These are phyloP conservation scores for Anolis apletophallus DNA, from an alignment of 2,797 vertebrate genomes.

Conservation along the genomic window DNA sequence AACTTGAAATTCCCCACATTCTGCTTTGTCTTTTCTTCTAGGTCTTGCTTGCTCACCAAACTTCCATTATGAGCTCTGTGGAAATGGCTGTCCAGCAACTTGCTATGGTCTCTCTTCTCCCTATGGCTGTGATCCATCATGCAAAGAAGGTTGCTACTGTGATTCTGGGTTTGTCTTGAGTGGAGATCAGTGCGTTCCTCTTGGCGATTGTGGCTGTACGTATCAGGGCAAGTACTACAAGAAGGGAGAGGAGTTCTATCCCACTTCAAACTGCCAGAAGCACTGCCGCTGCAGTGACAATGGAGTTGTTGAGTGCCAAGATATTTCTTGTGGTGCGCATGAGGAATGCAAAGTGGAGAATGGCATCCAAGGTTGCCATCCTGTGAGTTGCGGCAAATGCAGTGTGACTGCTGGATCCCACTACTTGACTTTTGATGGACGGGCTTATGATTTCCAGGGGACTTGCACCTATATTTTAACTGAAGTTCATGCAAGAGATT, in stretches of 20 bases:
- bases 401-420: constrained; percentile 61
- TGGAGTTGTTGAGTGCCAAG: constrained; percentile 36
- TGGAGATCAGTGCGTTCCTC: constrained; percentile 78
- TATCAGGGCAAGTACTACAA: constrained; percentile 52
- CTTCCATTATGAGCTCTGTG: constrained; percentile 86
- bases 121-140: constrained; percentile 74
- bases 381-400: constrained; percentile 52
- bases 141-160: constrained; percentile 86
- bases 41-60: constrained; percentile 79
- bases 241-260: constrained; percentile 39
- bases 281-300: constrained; percentile 71
- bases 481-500: constrained; percentile 36
- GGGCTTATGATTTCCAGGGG: constrained; percentile 73
- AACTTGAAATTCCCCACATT: neutral
- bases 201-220: constrained; percentile 64
- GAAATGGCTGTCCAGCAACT: constrained; percentile 79
- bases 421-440: constrained; percentile 72
- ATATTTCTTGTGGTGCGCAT: constrained; percentile 30
- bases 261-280: constrained; percentile 43
- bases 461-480: constrained; percentile 70
- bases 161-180: constrained; percentile 81
- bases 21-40: constrained; percentile 56
- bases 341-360: constrained; percentile 36
- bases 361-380: constrained; percentile 48
- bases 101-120: constrained; percentile 69